A percentile compares a stretch with the other conserved stretches of the same genome.
These are phyloP conservation scores for Varanus komodoensis DNA, from an alignment of 2,113 vertebrate species.

Conservation along the genomic window DNA sequence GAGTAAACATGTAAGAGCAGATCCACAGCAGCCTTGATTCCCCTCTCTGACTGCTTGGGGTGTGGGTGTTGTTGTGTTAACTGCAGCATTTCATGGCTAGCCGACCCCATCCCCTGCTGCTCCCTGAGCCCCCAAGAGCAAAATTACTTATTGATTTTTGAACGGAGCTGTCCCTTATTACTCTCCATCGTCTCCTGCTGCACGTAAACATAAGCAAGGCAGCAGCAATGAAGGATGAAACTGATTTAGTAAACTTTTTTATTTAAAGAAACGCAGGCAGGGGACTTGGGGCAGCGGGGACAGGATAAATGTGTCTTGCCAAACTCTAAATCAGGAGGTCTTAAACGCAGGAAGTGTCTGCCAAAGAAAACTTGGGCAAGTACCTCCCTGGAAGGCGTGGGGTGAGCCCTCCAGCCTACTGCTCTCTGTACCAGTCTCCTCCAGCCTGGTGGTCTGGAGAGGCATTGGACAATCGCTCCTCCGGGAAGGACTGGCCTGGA, in stretches of 20 bases:
- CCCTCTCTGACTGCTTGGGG: too few species aligned
- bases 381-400: neutral
- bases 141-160: conserved; percentile 45
- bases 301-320: neutral
- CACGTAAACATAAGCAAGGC: neutral
- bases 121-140: neutral
- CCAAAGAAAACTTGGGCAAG: neutral
- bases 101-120: neutral
- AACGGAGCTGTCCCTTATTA: neutral
- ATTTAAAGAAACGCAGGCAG: too few species aligned
- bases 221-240: accelerated
- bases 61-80: neutral
- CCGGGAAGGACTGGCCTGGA: too few species aligned
- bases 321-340: neutral
- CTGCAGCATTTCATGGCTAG: neutral
- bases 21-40: neutral
- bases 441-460: too few species aligned
- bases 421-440: too few species aligned
- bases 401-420: neutral
- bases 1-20: neutral
- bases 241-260: accelerated
- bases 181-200: neutral
- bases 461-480: too few species aligned
- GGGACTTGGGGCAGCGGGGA: neutral
- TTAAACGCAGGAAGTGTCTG: neutral